Conservation (phyloP, 35 echinoderm and acorn worm genomes). For the Ophioderma brevispina region DNA sequence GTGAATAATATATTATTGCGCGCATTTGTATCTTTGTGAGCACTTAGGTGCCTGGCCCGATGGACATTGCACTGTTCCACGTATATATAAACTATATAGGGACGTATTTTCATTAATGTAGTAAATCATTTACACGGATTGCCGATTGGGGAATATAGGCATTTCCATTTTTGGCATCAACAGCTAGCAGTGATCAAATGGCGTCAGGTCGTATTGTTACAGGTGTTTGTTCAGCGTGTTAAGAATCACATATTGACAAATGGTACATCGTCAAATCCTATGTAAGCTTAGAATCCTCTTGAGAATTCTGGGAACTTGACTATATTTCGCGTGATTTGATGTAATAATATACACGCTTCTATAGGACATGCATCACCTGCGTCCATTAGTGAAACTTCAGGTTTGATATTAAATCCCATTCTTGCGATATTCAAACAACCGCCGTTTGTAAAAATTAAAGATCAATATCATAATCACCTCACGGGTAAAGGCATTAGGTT, state of each 20-base stretch:
- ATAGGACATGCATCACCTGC: background rate
- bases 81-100: too few relatives aligned
- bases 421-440: background rate
- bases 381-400: background rate
- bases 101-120: too few relatives aligned
- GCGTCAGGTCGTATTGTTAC: background rate
- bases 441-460: slow-evolving; percentile 10
- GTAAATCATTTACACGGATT: too few relatives aligned
- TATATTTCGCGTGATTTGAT: background rate
- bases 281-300: background rate
- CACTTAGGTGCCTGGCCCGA: too few relatives aligned
- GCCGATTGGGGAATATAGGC: too few relatives aligned
- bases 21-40: too few relatives aligned
- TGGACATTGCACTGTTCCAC: too few relatives aligned
- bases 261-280: background rate
- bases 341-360: background rate
- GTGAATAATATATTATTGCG: too few relatives aligned
- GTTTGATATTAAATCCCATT: slow-evolving; percentile 5
- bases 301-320: background rate
- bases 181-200: too few relatives aligned
- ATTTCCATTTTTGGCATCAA: too few relatives aligned
- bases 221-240: background rate
- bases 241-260: too few relatives aligned
- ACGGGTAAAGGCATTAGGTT: background rate
- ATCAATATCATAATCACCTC: slow-evolving; percentile 14